Percentiles rank a stretch among this genome's conserved stretches.
Evolutionary conservation across 2,113 vertebrate genomes (phyloP).

Genomic region (Cathartes aura): DNA sequence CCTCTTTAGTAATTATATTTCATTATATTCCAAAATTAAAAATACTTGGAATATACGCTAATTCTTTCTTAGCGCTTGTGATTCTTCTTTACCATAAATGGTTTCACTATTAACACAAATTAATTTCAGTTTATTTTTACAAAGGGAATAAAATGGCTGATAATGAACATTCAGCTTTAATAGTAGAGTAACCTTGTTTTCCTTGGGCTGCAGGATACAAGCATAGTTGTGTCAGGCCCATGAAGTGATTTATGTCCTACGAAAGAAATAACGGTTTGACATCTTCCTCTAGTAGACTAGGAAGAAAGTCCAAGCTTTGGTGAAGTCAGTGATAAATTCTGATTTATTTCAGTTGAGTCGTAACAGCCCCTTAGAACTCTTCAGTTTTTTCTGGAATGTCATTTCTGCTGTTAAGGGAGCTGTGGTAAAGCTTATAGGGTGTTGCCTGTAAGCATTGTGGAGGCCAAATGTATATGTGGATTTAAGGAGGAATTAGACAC

Average conservation of each 20-base stretch:
- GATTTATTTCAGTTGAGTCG: background rate
- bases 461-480: background rate
- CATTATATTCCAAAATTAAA: background rate
- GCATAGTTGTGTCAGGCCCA: background rate
- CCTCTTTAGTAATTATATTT: background rate
- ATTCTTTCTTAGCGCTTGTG: background rate
- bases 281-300: background rate
- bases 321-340: conserved; percentile 25
- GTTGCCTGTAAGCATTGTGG: background rate
- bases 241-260: background rate
- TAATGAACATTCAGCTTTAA: background rate
- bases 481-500: background rate
- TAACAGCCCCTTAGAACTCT: background rate
- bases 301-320: background rate
- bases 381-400: background rate
- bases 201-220: background rate
- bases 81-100: background rate
- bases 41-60: background rate
- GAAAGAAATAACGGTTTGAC: conserved; percentile 13
- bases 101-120: background rate
- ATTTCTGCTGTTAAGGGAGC: background rate
- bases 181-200: background rate
- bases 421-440: background rate
- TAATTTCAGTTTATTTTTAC: background rate
- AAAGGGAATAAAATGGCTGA: background rate